phyloP scores from a whole-genome alignment of 2,113 vertebrate genomes.

The Catharus bicknelli region DNA sequence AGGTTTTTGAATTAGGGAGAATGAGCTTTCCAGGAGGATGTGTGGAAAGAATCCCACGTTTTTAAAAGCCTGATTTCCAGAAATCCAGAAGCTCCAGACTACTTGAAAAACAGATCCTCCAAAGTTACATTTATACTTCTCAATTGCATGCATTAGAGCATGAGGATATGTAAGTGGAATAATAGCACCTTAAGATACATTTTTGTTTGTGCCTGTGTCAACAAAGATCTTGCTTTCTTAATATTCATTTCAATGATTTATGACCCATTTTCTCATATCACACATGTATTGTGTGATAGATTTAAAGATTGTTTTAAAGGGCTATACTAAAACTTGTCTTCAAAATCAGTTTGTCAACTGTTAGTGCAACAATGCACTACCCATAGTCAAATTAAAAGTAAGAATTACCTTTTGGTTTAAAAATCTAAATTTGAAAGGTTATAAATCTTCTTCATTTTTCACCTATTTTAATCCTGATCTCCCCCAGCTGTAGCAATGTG shows the following conservation, averaged over 20 bases:
- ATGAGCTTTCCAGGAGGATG: conserved; percentile 38
- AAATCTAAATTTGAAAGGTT: not conserved
- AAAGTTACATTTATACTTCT: not conserved
- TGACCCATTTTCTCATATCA: not conserved
- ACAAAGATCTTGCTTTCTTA: not conserved
- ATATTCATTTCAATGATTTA: not conserved
- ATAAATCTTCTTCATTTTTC: not conserved
- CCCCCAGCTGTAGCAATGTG: not conserved
- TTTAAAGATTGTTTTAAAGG: not conserved
- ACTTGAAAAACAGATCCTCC: conserved; percentile 8
- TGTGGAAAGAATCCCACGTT: conserved; percentile 3
- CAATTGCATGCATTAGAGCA: not conserved
- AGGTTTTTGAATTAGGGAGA: conserved; percentile 20
- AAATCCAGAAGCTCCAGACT: conserved; percentile 10
- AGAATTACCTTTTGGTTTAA: not conserved
- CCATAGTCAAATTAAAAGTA: not conserved
- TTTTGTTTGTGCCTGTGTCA: not conserved
- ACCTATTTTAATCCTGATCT: not conserved
- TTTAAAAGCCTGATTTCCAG: conserved; percentile 21
- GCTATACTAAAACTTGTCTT: not conserved
- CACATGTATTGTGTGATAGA: not conserved
- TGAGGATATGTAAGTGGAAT: not conserved
- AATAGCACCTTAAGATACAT: not conserved
- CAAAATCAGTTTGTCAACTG: not conserved
- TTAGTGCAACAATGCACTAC: not conserved